Evolutionary conservation across 2,888 invertebrate species (phyloP).

Genomic region (Isoperla grammatica): DNA sequence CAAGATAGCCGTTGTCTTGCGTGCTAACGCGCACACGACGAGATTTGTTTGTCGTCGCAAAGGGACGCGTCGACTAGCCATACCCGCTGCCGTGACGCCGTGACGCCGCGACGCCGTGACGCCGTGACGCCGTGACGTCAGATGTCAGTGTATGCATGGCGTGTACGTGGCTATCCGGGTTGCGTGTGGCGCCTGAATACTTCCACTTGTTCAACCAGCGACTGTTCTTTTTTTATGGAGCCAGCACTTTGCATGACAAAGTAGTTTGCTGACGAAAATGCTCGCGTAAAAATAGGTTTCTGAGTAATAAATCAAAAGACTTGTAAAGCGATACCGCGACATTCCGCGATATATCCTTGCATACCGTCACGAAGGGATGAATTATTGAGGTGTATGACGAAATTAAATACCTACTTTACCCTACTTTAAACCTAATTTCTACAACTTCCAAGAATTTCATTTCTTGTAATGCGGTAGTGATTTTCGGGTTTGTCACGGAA

Average conservation of each 20-base stretch:
- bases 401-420: neutral
- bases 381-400: constrained; percentile 3
- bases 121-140: too few species aligned
- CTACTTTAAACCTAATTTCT: neutral
- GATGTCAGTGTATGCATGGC: neutral
- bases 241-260: constrained; percentile 24
- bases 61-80: too few species aligned
- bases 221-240: constrained; percentile 9
- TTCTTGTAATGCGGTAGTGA: neutral
- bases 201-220: constrained; percentile 10
- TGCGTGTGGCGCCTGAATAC: constrained; percentile 15
- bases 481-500: constrained; percentile 1
- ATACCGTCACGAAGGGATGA: constrained; percentile 8
- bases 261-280: constrained; percentile 13
- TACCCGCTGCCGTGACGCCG: too few species aligned
- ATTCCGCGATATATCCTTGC: neutral
- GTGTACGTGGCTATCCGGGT: neutral
- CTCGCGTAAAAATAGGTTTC: constrained; percentile 5
- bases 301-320: constrained; percentile 6
- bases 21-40: too few species aligned
- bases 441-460: constrained; percentile 1
- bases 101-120: too few species aligned
- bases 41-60: too few species aligned
- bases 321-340: neutral
- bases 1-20: too few species aligned